Evolutionary conservation across 2,113 vertebrate genomes (phyloP), one percentile per base, ranked within the genome.

Genomic region (Sialia sialis): DNA sequence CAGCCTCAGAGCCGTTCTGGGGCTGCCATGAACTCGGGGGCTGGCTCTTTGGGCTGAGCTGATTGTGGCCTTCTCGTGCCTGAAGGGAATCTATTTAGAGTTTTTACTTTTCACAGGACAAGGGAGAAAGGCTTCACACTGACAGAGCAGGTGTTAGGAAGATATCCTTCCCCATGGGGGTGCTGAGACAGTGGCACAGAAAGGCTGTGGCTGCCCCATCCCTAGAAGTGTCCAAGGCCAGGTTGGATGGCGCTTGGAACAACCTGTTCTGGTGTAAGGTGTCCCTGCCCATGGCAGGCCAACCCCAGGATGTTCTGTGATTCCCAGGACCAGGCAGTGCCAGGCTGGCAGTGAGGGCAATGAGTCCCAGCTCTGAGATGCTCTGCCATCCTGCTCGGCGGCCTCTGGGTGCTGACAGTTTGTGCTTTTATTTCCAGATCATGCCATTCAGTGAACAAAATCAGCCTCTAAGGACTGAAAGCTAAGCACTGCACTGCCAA

Each of bases 1-100:
- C 66, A 58, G 49, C 0, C 0, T 62, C 82, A 69, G 84, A 72
- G 60, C 49, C 0, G 0, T 5, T 15, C 0, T 2, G 23, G 52
- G 43, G 19, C 59, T 58, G 29, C 46, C 60, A 34, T 0, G 0
- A 20, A 23, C 38, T n/a, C 2, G 0, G 43, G 43, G n/a, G 16
- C 21, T 59, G 68, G 22, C 52, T 75, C 54, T 46, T 30, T 34
- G 54, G 46, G 46, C 46, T 74, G 27, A 34, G 25, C 52, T 22
- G 10, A 30, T 30, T 1, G 3, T 17, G 62, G 39, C 23, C n/a
- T 74, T 52, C 60, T 3, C 46, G 20, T 25, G n/a, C 69, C 34
- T 34, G 48, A 48, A 41, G 30, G 29, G 34, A 75, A 20, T 39
- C 62, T 25, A 1, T n/a, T 44, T 10, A 29, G 60, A 46, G 38